Evolutionary conservation across 1,140 invertebrate genomes (phyloP).

Genomic region (Temnothorax curvispinosus): DNA sequence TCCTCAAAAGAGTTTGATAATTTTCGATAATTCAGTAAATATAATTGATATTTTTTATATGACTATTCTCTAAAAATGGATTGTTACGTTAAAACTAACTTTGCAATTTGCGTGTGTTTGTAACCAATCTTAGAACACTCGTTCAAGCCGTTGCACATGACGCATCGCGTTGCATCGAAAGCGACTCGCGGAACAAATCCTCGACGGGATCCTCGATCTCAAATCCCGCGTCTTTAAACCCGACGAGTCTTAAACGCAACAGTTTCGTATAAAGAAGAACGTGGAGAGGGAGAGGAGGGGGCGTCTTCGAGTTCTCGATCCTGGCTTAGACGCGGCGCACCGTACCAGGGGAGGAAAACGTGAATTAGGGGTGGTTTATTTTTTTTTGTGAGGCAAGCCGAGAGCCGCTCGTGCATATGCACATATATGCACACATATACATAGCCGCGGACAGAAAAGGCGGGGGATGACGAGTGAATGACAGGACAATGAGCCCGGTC

Average conservation of each 20-base stretch:
- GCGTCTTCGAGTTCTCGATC: slow-evolving; percentile 65
- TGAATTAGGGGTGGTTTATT: slow-evolving; percentile 85
- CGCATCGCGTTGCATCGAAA: slow-evolving; percentile 17
- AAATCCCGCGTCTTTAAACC: slow-evolving; percentile 58
- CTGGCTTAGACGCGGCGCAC: slow-evolving; percentile 65
- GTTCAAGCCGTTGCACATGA: background rate
- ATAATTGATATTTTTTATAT: background rate
- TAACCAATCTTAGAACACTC: background rate
- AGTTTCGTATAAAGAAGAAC: slow-evolving; percentile 61
- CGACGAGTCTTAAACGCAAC: slow-evolving; percentile 57
- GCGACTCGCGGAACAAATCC: slow-evolving; percentile 27
- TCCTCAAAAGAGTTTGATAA: background rate
- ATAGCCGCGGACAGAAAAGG: slow-evolving; percentile 58
- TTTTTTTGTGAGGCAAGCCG: slow-evolving; percentile 73
- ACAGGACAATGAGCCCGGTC: slow-evolving; percentile 85
- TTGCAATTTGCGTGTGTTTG: background rate
- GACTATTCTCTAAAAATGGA: background rate
- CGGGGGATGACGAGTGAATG: slow-evolving; percentile 86
- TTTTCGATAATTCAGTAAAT: background rate
- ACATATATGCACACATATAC: slow-evolving; percentile 36
- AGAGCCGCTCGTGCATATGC: slow-evolving; percentile 62
- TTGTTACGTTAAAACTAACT: background rate
- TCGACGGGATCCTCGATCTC: slow-evolving; percentile 22
- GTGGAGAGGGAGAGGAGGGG: background rate
- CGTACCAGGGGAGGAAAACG: slow-evolving; percentile 61